Conservation (phyloP, 2,888 invertebrate genomes). For the Cordylochernes scorpioides region DNA sequence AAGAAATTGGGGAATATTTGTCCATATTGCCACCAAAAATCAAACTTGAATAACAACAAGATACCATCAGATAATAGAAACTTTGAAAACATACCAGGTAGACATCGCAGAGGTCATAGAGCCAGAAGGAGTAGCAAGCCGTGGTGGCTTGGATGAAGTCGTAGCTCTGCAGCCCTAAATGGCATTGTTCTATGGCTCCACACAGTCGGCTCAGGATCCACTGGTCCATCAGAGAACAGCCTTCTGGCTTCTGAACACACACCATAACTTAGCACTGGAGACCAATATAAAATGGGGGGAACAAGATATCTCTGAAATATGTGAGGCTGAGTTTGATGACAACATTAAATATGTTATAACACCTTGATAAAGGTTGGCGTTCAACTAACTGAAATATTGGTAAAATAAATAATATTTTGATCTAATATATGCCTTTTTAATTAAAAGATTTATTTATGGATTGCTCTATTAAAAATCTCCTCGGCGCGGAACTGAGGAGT, state of each 20-base stretch:
- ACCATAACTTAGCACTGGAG: constrained; percentile 25
- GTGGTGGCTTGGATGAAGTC: constrained; percentile 68
- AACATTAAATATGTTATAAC: too few relatives aligned
- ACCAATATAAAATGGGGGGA: too few relatives aligned
- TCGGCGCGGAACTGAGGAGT: too few relatives aligned
- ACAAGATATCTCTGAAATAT: too few relatives aligned
- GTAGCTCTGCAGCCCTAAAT: constrained; percentile 45
- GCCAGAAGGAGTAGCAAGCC: constrained; percentile 76
- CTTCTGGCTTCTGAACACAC: too few relatives aligned
- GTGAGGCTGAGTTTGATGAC: too few relatives aligned
- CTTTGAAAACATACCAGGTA: constrained; percentile 40
- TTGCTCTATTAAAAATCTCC: too few relatives aligned
- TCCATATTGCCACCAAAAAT: background rate
- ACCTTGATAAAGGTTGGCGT: too few relatives aligned
- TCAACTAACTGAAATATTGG: too few relatives aligned
- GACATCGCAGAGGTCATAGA: constrained; percentile 89
- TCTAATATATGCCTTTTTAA: too few relatives aligned
- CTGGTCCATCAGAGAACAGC: constrained; percentile 57
- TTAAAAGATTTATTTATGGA: too few relatives aligned
- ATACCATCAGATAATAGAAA: constrained; percentile 3
- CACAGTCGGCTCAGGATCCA: constrained; percentile 81
- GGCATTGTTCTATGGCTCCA: constrained; percentile 40
- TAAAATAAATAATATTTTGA: too few relatives aligned
- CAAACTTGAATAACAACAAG: background rate
- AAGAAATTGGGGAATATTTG: background rate